A percentile compares a stretch with the other conserved stretches of the same genome.
These are phyloP conservation scores for Chironomus riparius DNA, from an alignment of 2,888 invertebrate genomes.

Conservation along the genomic window DNA sequence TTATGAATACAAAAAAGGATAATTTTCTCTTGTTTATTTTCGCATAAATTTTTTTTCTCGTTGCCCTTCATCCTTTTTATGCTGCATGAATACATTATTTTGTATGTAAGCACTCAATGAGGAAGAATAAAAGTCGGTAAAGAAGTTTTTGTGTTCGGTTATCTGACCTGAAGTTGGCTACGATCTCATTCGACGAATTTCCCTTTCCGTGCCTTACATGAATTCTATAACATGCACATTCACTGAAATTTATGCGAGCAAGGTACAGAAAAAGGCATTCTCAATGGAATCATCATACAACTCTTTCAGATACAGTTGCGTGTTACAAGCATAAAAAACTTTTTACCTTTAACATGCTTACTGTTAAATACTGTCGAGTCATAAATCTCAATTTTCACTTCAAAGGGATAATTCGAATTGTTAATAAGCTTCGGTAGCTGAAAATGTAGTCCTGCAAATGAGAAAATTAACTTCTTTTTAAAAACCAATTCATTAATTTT, in stretches of 20 bases:
- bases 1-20: background rate
- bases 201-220: background rate
- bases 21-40: no score
- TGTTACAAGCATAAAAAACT: background rate
- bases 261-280: background rate
- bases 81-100: background rate
- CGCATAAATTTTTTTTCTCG: background rate
- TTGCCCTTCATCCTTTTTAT: no score
- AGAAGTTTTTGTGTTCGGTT: background rate
- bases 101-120: background rate
- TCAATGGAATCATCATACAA: conserved; percentile 2
- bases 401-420: background rate
- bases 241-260: background rate
- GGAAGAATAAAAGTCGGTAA: background rate
- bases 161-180: conserved; percentile 1
- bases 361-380: background rate
- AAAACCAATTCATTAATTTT: background rate
- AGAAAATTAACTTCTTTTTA: background rate
- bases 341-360: background rate
- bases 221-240: background rate
- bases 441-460: no score
- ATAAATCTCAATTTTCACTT: conserved; percentile 8
- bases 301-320: background rate
- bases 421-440: background rate
- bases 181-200: background rate